These are phyloP conservation scores for Vulpes vulpes DNA, from an alignment of 2,113 vertebrate genomes.

Conservation along the genomic window DNA sequence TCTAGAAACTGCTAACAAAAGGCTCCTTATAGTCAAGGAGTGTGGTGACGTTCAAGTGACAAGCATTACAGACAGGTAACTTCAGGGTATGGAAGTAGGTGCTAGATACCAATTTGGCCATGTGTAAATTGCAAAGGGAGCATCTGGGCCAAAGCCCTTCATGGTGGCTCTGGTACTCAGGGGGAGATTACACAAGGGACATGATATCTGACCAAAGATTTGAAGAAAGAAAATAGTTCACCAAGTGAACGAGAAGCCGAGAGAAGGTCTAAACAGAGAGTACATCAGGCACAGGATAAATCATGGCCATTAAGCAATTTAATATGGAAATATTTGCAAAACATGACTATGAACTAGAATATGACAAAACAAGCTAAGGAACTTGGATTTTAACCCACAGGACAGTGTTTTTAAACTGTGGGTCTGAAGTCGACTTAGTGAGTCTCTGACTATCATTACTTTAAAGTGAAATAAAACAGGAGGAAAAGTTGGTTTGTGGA, in stretches of 20 bases:
- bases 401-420: not conserved
- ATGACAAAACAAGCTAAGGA: not conserved
- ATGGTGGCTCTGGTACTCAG: not conserved
- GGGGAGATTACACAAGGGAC: not conserved
- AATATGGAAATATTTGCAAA: not conserved
- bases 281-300: not conserved
- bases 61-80: not conserved
- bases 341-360: not conserved
- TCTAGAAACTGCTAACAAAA: not conserved
- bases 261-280: not conserved
- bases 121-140: not conserved
- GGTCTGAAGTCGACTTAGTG: not conserved
- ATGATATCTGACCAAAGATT: not conserved
- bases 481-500: slow-evolving; percentile 1
- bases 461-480: not conserved
- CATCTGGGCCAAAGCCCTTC: not conserved
- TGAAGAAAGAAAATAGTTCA: slow-evolving; percentile 17
- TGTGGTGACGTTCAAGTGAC: not conserved
- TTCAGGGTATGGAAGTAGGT: not conserved
- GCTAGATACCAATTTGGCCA: not conserved
- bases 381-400: not conserved
- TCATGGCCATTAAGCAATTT: not conserved
- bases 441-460: not conserved
- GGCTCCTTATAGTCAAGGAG: not conserved
- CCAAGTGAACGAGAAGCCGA: not conserved